Evolutionary conservation across 2,797 vertebrate genomes (phyloP).

Genomic region (Numenius phaeopus): DNA sequence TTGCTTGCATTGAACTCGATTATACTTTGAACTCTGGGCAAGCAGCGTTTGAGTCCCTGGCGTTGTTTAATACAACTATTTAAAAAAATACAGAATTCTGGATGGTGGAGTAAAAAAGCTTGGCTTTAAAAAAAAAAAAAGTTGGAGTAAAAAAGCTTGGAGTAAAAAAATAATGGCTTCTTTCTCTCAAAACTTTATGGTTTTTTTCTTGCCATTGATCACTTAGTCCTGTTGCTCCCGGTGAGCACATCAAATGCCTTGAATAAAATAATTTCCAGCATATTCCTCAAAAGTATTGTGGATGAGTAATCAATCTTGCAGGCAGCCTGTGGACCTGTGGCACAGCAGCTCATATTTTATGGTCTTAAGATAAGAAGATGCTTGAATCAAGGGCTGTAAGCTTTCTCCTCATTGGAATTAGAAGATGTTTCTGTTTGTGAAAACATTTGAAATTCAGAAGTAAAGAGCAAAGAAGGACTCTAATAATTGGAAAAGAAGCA

Average conservation of each 20-base stretch:
- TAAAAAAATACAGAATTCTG: not conserved
- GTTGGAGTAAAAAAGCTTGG: not conserved
- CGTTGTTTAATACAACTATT: not conserved
- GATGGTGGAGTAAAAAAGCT: not conserved
- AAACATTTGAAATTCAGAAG: not conserved
- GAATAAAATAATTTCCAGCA: not conserved
- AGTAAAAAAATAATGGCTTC: too few species aligned
- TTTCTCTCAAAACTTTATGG: not conserved
- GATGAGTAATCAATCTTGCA: not conserved
- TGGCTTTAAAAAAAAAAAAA: not conserved
- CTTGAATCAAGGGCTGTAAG: not conserved
- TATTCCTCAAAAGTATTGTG: accelerated
- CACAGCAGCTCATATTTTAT: not conserved
- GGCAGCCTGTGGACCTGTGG: not conserved
- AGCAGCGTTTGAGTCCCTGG: not conserved
- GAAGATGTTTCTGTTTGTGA: not conserved
- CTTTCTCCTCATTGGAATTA: accelerated
- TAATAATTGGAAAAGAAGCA: not conserved
- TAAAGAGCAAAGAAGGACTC: not conserved
- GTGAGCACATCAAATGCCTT: not conserved
- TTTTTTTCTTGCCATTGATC: not conserved
- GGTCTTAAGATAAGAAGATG: not conserved
- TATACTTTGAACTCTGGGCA: not conserved
- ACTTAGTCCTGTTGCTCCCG: not conserved
- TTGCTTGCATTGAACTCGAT: not conserved